Evolutionary conservation across 2,797 vertebrate genomes (phyloP).

Genomic region (Malacoctenus gilli): DNA sequence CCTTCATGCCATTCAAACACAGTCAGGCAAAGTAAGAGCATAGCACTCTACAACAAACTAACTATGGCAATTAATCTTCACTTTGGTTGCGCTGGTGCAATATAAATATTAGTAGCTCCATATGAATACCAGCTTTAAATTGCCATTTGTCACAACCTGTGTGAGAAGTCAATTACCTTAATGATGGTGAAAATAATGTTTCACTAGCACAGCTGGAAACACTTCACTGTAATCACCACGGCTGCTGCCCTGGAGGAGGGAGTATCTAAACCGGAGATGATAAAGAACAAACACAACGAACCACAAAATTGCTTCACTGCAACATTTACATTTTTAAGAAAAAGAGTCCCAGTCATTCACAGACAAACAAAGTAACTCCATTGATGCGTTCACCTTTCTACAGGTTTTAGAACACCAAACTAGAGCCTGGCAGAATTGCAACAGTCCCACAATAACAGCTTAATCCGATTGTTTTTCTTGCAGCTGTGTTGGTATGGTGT

Average conservation of each 20-base stretch:
- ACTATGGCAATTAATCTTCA: not conserved
- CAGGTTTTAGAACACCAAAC: too few species aligned
- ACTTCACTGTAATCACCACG: slow-evolving; percentile 18
- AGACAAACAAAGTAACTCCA: too few species aligned
- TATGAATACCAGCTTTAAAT: not conserved
- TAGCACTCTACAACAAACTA: too few species aligned
- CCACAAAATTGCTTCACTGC: not conserved
- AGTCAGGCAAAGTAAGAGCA: too few species aligned
- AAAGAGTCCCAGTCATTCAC: too few species aligned
- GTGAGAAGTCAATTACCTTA: not conserved
- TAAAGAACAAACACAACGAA: slow-evolving; percentile 12
- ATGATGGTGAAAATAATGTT: slow-evolving; percentile 8
- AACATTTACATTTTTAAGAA: slow-evolving; percentile 6
- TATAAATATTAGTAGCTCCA: not conserved
- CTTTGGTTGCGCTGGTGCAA: not conserved
- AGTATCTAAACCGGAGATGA: slow-evolving; percentile 2
- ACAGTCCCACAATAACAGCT: too few species aligned
- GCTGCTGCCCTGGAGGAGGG: not conserved
- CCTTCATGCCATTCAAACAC: too few species aligned
- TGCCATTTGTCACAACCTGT: too few species aligned
- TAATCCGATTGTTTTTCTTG: too few species aligned
- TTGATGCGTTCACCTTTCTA: too few species aligned
- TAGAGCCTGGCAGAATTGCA: too few species aligned
- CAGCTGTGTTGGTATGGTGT: too few species aligned
- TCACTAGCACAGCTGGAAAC: slow-evolving; percentile 10